These are phyloP conservation scores for Meloidogyne floridensis DNA, from an alignment of 1,140 invertebrate species.

Conservation along the genomic window DNA sequence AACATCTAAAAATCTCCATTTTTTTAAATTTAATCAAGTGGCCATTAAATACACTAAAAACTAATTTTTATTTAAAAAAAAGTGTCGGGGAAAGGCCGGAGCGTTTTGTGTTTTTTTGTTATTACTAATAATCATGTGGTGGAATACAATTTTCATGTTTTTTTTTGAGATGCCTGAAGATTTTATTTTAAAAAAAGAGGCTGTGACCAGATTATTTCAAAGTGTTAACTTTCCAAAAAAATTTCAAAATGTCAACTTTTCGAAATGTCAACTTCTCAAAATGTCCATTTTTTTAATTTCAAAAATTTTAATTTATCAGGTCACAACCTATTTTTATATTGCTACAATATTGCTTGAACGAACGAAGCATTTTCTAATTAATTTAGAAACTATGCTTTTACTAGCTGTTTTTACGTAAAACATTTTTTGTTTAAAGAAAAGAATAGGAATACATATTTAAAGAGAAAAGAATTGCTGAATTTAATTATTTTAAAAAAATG, in stretches of 20 bases:
- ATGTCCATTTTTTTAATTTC: background rate
- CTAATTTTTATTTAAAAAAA: background rate
- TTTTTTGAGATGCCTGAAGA: background rate
- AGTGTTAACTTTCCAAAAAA: background rate
- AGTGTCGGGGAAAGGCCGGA: slow-evolving; percentile 1
- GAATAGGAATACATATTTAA: no score
- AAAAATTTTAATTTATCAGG: background rate
- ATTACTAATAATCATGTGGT: background rate
- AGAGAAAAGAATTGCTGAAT: no score
- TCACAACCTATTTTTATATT: no score
- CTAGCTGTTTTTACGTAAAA: no score
- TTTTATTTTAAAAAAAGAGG: background rate
- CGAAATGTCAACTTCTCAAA: background rate
- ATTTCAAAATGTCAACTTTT: background rate
- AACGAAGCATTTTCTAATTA: no score
- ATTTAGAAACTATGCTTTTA: no score
- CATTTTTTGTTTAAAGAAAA: no score
- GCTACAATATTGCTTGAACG: no score
- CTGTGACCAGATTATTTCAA: background rate
- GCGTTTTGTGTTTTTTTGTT: slow-evolving; percentile 2
- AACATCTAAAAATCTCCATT: background rate
- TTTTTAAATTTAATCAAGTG: slow-evolving; percentile 1
- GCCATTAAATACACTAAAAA: background rate
- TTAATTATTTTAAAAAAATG: no score
- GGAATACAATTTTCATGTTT: background rate